These are phyloP conservation scores for Phaenicophaeus curvirostris DNA, from an alignment of 2,797 vertebrate species.

Conservation along the genomic window DNA sequence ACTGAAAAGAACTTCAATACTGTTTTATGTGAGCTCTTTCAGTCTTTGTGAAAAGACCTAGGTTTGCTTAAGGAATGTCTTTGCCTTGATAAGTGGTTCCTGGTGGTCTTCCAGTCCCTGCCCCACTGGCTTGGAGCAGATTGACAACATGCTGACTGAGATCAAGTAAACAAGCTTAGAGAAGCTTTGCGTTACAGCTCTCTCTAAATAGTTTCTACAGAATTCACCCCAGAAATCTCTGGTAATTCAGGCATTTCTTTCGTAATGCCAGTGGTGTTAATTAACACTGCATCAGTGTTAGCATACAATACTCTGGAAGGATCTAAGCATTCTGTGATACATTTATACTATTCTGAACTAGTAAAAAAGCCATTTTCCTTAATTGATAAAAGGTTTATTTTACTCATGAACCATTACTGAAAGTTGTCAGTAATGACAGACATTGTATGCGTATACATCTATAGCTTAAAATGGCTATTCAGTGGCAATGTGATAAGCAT, in stretches of 20 bases:
- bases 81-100: neutral
- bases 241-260: neutral
- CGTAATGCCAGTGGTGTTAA: neutral
- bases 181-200: neutral
- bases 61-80: neutral
- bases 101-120: conserved; percentile 3
- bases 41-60: neutral
- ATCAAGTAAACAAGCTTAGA: neutral
- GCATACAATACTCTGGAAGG: neutral
- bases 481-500: neutral
- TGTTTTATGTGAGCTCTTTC: neutral
- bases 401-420: neutral
- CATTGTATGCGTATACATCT: neutral
- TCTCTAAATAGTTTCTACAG: neutral
- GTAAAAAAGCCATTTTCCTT: neutral
- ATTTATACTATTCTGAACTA: neutral
- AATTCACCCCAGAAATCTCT: neutral
- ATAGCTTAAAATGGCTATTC: neutral
- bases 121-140: neutral
- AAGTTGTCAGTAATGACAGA: neutral
- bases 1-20: neutral
- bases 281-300: neutral
- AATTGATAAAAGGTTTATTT: neutral
- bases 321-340: neutral
- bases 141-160: neutral